These are phyloP conservation scores for Papilio aristodemus DNA, from an alignment of 1,140 invertebrate species.

Conservation along the genomic window DNA sequence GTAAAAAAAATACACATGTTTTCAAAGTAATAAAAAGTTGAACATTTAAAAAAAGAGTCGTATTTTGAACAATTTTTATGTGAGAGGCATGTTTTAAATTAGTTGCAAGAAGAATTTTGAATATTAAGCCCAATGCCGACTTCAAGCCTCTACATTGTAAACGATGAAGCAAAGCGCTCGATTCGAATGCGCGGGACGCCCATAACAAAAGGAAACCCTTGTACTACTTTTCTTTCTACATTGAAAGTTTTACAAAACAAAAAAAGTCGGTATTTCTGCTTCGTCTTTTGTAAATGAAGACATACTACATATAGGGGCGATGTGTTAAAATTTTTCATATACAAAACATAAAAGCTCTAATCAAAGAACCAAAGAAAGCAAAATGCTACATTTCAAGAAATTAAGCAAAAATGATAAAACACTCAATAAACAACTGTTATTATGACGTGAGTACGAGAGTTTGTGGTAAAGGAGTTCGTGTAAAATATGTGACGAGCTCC, in stretches of 20 bases:
- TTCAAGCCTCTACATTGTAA: not conserved
- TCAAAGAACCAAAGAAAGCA: not conserved
- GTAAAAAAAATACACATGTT: no score
- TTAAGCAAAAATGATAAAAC: not conserved
- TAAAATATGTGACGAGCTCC: no score
- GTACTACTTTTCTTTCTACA: constrained; percentile 22
- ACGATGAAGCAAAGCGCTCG: not conserved
- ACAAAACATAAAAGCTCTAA: constrained; percentile 2
- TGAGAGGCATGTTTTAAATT: no score
- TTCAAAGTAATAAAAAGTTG: no score
- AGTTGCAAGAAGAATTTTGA: no score
- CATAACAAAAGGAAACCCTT: constrained; percentile 9
- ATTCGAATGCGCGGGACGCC: constrained; percentile 13
- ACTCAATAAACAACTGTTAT: no score
- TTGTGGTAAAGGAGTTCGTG: no score
- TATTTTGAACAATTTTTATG: no score
- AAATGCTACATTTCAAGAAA: not conserved
- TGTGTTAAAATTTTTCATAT: constrained; percentile 7
- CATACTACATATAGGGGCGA: not conserved
- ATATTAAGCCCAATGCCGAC: no score
- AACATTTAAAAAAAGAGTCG: no score
- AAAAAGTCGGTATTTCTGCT: constrained; percentile 13
- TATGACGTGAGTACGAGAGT: no score
- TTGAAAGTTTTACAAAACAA: constrained; percentile 19
- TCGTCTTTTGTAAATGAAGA: constrained; percentile 22